These are phyloP conservation scores for Mugil cephalus DNA, from an alignment of 2,113 vertebrate genomes.

Conservation along the genomic window DNA sequence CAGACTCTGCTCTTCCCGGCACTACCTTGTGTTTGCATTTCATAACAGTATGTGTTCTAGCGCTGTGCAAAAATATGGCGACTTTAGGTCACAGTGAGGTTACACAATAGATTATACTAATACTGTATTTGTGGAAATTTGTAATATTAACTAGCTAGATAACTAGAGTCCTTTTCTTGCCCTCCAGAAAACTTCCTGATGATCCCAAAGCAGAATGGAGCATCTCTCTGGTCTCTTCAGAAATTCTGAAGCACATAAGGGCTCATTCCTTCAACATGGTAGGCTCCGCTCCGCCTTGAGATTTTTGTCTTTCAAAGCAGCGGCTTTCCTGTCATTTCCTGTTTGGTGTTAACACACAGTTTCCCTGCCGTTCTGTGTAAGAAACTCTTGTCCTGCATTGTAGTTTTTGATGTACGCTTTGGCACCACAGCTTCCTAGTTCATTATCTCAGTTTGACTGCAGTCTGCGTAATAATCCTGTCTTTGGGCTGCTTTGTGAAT, in stretches of 20 bases:
- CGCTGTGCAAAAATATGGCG: neutral
- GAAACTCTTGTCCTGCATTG: slow-evolving; percentile 25
- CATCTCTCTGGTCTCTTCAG: slow-evolving; percentile 76
- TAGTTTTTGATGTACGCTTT: slow-evolving; percentile 41
- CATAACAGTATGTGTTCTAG: slow-evolving; percentile 21
- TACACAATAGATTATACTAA: slow-evolving; percentile 1
- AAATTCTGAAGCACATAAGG: slow-evolving; percentile 85
- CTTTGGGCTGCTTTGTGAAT: slow-evolving; percentile 54
- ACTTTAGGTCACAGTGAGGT: neutral
- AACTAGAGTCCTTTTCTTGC: slow-evolving; percentile 44
- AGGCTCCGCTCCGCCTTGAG: slow-evolving; percentile 36
- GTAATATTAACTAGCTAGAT: slow-evolving; percentile 3
- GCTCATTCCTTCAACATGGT: slow-evolving; percentile 88
- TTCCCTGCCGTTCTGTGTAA: slow-evolving; percentile 25
- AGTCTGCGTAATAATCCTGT: slow-evolving; percentile 55
- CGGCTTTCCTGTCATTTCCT: slow-evolving; percentile 46
- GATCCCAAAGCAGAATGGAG: slow-evolving; percentile 90
- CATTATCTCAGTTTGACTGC: slow-evolving; percentile 42
- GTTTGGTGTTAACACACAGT: slow-evolving; percentile 19
- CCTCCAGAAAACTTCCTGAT: slow-evolving; percentile 91
- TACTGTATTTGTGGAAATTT: neutral
- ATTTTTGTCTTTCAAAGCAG: slow-evolving; percentile 11
- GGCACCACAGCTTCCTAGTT: slow-evolving; percentile 31
- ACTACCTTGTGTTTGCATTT: slow-evolving; percentile 44
- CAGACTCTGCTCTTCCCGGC: slow-evolving; percentile 52